A percentile compares a stretch with the other conserved stretches of the same genome.
Conservation (phyloP, 2,113 vertebrate species). For the Opisthocomus hoazin region DNA sequence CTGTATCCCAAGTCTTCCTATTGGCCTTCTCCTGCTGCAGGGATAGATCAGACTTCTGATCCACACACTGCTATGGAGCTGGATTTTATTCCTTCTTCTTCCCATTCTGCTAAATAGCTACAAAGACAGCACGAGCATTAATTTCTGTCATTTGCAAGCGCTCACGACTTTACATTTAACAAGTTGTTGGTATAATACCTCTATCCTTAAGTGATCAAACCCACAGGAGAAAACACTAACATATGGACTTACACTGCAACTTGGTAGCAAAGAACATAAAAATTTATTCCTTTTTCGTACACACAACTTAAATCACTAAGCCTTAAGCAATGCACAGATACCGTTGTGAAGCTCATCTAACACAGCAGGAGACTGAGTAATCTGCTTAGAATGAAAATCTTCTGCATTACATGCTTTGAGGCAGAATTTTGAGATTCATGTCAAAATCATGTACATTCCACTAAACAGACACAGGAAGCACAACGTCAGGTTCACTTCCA, state of each 20-base stretch:
- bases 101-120: not conserved
- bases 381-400: not conserved
- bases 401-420: not conserved
- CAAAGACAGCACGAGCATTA: not conserved
- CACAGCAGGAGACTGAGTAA: not conserved
- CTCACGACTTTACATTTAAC: not conserved
- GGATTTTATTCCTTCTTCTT: not conserved
- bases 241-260: not conserved
- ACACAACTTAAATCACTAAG: not conserved
- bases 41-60: not conserved
- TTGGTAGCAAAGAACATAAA: not conserved
- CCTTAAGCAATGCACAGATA: not conserved
- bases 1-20: not conserved
- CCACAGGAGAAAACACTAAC: not conserved
- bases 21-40: not conserved
- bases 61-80: not conserved
- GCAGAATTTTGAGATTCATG: not conserved
- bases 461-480: not conserved
- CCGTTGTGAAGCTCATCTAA: not conserved
- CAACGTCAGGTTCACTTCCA: not conserved
- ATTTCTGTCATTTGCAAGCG: not conserved
- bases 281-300: not conserved
- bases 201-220: not conserved
- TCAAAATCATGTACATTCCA: not conserved
- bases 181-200: not conserved